Evolutionary conservation across 2,888 invertebrate species (phyloP).

Genomic region (Pachymerium ferrugineum): DNA sequence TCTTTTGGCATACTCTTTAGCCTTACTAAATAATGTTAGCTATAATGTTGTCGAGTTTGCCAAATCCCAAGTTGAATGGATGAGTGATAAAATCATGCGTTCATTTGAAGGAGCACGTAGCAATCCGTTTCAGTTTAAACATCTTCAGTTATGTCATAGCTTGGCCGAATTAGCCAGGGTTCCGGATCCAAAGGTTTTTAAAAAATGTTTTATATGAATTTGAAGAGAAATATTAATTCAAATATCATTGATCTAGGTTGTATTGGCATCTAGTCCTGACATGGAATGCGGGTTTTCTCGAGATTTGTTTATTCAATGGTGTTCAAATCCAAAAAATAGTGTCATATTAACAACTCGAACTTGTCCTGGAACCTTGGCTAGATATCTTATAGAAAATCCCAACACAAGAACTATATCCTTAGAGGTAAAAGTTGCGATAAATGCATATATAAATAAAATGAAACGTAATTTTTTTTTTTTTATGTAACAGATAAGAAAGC

Average conservation of each 20-base stretch:
- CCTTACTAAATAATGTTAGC: slow-evolving; percentile 90
- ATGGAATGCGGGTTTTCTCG: slow-evolving; percentile 92
- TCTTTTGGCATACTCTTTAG: slow-evolving; percentile 85
- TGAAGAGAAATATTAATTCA: not conserved
- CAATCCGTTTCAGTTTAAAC: slow-evolving; percentile 92
- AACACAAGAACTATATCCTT: slow-evolving; percentile 47
- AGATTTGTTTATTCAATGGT: slow-evolving; percentile 92
- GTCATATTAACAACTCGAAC: slow-evolving; percentile 78
- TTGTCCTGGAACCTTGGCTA: slow-evolving; percentile 57
- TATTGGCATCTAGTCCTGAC: slow-evolving; percentile 89
- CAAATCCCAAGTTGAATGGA: slow-evolving; percentile 98
- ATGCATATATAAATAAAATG: not conserved
- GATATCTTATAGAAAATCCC: slow-evolving; percentile 53
- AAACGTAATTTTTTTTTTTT: slow-evolving; percentile 1
- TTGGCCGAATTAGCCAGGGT: slow-evolving; percentile 77
- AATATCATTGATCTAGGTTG: slow-evolving; percentile 57
- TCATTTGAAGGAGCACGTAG: slow-evolving; percentile 46
- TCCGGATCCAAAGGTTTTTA: slow-evolving; percentile 71
- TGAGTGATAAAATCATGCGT: slow-evolving; percentile 96
- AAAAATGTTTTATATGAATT: not conserved
- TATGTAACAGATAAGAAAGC: slow-evolving; percentile 46
- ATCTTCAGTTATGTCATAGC: slow-evolving; percentile 89
- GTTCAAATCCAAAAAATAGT: slow-evolving; percentile 82
- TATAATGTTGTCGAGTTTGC: slow-evolving; percentile 99
- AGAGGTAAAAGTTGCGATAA: slow-evolving; percentile 43